phyloP scores from a whole-genome alignment of 2,888 invertebrate species.

The Drosophila hamatofila region DNA sequence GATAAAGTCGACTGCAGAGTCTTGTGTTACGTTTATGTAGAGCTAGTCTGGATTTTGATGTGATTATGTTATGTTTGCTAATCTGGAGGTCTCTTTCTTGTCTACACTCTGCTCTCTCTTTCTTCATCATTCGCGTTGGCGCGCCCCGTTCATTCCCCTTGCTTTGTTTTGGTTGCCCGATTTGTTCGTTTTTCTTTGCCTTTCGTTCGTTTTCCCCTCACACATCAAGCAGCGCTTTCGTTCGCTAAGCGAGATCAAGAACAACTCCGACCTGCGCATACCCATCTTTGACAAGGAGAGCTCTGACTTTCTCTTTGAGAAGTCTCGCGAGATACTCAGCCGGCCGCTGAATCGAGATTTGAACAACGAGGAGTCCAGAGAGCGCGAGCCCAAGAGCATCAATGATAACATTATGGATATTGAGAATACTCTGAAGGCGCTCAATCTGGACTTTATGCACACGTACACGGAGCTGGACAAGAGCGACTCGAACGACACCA shows the following conservation, averaged over 20 bases:
- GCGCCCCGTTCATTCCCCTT: conserved; percentile 49
- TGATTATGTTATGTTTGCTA: conserved; percentile 45
- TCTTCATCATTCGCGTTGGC: conserved; percentile 40
- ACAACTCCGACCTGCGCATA: conserved; percentile 86
- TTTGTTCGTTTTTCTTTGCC: conserved; percentile 50
- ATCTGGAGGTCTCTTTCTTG: conserved; percentile 53
- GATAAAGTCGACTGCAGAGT: not conserved
- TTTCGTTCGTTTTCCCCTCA: conserved; percentile 41
- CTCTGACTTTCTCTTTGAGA: conserved; percentile 90
- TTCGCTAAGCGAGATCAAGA: conserved; percentile 86
- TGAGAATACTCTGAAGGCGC: conserved; percentile 85
- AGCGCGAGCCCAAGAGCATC: conserved; percentile 79
- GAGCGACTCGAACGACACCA: conserved; percentile 85
- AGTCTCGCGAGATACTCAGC: conserved; percentile 89
- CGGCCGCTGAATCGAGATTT: conserved; percentile 86
- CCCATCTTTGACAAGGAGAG: conserved; percentile 91
- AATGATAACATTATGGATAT: conserved; percentile 85
- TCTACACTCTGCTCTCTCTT: conserved; percentile 56
- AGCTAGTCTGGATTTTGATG: conserved; percentile 12
- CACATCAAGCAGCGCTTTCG: conserved; percentile 85
- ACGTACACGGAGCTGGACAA: conserved; percentile 85
- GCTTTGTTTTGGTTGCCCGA: conserved; percentile 47
- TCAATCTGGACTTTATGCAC: conserved; percentile 85
- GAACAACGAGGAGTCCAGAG: conserved; percentile 29
- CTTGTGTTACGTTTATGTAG: not conserved